Base-by-base conservation (phyloP, 2,113 vertebrate genomes). In the Xiphophorus hellerii region DNA sequence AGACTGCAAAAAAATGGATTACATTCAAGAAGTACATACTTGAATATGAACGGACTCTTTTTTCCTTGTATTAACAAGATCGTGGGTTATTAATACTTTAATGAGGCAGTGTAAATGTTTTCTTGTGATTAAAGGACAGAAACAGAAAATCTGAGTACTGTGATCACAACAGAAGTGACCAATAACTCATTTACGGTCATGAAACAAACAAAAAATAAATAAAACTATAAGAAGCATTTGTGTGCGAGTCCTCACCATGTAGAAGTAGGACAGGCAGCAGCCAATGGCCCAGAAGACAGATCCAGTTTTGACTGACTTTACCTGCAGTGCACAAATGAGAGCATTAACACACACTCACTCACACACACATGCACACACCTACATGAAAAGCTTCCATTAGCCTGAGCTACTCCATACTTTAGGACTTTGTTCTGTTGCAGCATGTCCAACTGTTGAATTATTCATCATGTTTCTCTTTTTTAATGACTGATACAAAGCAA, bases 251-350 rank as follows among this genome's bases (percentile, higher is more conserved):
- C 95, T 95, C 94, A 97, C 97, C 97, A 98, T 98, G 86, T 98
- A 98, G 84, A 97, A 97, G 92, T 98, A 98, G 9, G 96, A 97
- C 69, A 98, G 91, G 76, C 97, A 98, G 94, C 96, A 98, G 92
- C 96, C 97, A 84, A 97, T 95, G 71, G 96, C 92, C 96, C 97
- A 98, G 89, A 97, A 97, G 62, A 97, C 95, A 0, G 96, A 98
- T 58, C 97, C 97, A 11, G 96, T 97, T 94, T 97, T 98, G 84
- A 98, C 95, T 74, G 97, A 96, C 74, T 97, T 98, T 87, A 98
- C 96, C 96, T 97, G 83, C 0, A 8, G 73, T 66, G 54, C 22
- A 67, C 0, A 83, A 1, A 74, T 25, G 4, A 84, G 6, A 79
- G 29, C 14, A 61, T 77, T 69, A 78, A 60, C 4, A 27, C 35